Evolutionary conservation across 2,888 invertebrate genomes (phyloP), one percentile per base, ranked within the genome.

Genomic region (Perdita meconis): DNA sequence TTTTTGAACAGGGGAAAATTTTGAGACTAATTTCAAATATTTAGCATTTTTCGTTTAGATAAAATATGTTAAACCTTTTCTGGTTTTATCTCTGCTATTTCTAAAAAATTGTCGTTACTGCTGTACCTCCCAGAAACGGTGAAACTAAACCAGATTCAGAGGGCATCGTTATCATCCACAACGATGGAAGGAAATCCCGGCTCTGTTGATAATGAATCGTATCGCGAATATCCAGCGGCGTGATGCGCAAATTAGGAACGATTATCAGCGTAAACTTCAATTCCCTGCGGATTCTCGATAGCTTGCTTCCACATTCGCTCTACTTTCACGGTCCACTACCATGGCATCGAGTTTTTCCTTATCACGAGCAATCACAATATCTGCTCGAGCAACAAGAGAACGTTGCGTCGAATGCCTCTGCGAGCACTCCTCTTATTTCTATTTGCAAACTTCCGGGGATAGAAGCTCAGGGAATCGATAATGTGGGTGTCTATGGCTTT

Each of bases 301-400:
- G 19, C 42, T 22, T 64, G 19, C 42, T 22, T 59, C 13, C 6
- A 40, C 40, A 38, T 50, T 65, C 30, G 50, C 36, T 38, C 72
- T 19, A 36, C 26, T 66, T 71, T 56, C 19, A 38, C 26, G 26
- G 19, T 36, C 2, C 40, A 8, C 12, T 61, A 19, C 26, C 6
- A 16, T 12, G 10, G 22, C 36, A 26, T 22, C 24, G 57, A 53
- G 70, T 74, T 57, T 75, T 61, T 84, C 34, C 61, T 70, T 66
- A 74, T 76, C 64, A 38, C 51, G 44, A 68, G 63, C 69, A 80
- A 79, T 84, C 71, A 55, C 70, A 72, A 65, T 82, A 78, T 80
- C 80, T 80, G 60, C 55, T 56, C 61, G 30, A 56, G 36, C 66
- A 59, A 71, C 36, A 50, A 42, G 30, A 72, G 57, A 36, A 36